These are phyloP conservation scores for Leptura quadrifasciata DNA, from an alignment of 2,888 invertebrate species.

Conservation along the genomic window DNA sequence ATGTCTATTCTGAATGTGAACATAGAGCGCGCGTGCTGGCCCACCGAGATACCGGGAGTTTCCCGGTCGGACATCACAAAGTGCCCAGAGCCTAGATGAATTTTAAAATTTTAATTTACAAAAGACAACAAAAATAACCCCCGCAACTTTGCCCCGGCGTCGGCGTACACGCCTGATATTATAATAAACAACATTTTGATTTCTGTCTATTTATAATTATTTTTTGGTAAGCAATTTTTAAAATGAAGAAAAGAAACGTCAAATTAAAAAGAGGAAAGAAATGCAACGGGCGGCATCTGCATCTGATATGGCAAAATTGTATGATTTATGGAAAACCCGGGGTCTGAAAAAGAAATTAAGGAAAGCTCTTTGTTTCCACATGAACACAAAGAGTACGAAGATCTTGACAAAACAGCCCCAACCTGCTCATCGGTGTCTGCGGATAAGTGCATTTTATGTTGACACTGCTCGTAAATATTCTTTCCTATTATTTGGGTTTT, in stretches of 20 bases:
- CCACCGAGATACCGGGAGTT: not conserved
- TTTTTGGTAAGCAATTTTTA: not conserved
- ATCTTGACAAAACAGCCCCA: too few species aligned
- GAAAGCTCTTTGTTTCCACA: too few species aligned
- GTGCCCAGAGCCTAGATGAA: not conserved
- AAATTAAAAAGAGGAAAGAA: too few species aligned
- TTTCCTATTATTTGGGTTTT: too few species aligned
- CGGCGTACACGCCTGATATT: not conserved
- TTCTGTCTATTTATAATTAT: not conserved
- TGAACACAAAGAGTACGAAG: too few species aligned
- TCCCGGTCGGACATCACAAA: not conserved
- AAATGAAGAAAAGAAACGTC: not conserved
- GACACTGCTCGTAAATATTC: too few species aligned
- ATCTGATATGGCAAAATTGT: not conserved
- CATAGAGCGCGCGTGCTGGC: too few species aligned
- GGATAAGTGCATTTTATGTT: too few species aligned
- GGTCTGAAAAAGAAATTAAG: too few species aligned
- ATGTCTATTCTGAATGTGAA: too few species aligned
- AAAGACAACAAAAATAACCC: not conserved
- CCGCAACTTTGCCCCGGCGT: not conserved
- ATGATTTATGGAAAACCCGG: constrained; percentile 1
- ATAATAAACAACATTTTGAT: not conserved
- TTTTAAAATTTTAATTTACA: not conserved
- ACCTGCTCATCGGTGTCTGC: too few species aligned
- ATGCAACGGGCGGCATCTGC: not conserved